Percentiles rank a stretch among this genome's conserved stretches.
Evolutionary conservation across 1,140 invertebrate species (phyloP).

Genomic region (Bombus confusus): DNA sequence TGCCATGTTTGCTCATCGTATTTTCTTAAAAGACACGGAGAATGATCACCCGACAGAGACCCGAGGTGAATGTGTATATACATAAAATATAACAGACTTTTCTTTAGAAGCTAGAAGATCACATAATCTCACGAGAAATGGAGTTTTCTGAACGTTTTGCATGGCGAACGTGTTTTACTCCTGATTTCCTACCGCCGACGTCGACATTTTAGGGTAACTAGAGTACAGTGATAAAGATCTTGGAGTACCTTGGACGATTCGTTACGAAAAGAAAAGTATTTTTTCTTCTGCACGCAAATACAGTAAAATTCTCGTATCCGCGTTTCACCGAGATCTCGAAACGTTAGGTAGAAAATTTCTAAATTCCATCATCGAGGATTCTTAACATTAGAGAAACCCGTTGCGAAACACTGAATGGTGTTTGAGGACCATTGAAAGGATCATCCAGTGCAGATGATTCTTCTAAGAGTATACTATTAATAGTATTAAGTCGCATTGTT

Average conservation of each 20-base stretch:
- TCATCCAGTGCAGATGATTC: too few species aligned
- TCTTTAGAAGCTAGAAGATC: conserved; percentile 60
- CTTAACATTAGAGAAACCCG: too few species aligned
- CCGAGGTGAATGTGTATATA: conserved; percentile 16
- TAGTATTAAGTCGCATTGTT: too few species aligned
- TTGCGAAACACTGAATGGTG: too few species aligned
- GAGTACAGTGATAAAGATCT: not conserved
- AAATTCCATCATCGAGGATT: not conserved
- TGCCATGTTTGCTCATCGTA: not conserved
- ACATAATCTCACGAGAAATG: conserved; percentile 42
- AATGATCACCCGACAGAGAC: not conserved
- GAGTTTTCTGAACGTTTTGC: conserved; percentile 25
- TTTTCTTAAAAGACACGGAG: not conserved
- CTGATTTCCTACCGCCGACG: not conserved
- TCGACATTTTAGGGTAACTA: not conserved
- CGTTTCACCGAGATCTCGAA: not conserved
- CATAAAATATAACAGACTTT: conserved; percentile 62
- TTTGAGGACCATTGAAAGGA: too few species aligned
- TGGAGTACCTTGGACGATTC: not conserved
- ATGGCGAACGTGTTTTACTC: not conserved
- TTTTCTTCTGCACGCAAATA: too few species aligned
- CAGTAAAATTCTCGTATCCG: not conserved
- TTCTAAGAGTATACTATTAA: too few species aligned
- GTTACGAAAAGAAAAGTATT: too few species aligned
- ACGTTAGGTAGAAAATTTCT: not conserved